phyloP scores from a whole-genome alignment of 2,797 vertebrate species.

The Trematomus bernacchii region DNA sequence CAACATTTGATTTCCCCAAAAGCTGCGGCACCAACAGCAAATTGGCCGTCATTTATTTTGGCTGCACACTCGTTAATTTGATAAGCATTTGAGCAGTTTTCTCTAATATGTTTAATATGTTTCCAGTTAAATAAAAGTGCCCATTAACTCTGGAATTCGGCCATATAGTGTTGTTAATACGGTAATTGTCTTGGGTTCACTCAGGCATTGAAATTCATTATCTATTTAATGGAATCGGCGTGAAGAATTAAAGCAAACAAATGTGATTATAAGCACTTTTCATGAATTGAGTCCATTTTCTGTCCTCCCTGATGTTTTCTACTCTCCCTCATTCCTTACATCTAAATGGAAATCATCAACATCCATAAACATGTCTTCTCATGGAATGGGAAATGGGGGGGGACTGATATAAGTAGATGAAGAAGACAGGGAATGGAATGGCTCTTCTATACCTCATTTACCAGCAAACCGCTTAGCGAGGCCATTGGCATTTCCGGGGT shows the following conservation, averaged over 20 bases:
- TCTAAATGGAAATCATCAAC: slow-evolving; percentile 69
- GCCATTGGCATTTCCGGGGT: slow-evolving; percentile 87
- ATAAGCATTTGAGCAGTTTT: slow-evolving; percentile 28
- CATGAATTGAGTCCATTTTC: slow-evolving; percentile 39
- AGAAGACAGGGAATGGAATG: slow-evolving; percentile 69
- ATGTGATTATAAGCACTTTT: slow-evolving; percentile 35
- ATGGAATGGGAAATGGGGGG: slow-evolving; percentile 79
- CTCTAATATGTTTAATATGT: slow-evolving; percentile 29
- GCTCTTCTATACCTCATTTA: slow-evolving; percentile 87
- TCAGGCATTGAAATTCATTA: neutral
- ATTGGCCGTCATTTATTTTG: slow-evolving; percentile 46
- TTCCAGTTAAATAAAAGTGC: slow-evolving; percentile 31
- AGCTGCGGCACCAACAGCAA: slow-evolving; percentile 18
- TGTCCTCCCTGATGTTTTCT: slow-evolving; percentile 43
- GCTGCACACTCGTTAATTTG: slow-evolving; percentile 31
- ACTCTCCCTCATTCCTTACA: slow-evolving; percentile 53
- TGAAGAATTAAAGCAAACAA: slow-evolving; percentile 13
- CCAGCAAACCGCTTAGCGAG: slow-evolving; percentile 83
- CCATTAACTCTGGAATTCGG: slow-evolving; percentile 16
- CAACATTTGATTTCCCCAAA: slow-evolving; percentile 18
- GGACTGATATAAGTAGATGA: slow-evolving; percentile 82
- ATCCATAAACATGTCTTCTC: slow-evolving; percentile 79
- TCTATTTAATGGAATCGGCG: slow-evolving; percentile 21
- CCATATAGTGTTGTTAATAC: slow-evolving; percentile 19
- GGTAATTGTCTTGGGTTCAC: slow-evolving; percentile 8